Base-by-base conservation (phyloP, 2,113 vertebrate species). In the Lamprotornis superbus region DNA sequence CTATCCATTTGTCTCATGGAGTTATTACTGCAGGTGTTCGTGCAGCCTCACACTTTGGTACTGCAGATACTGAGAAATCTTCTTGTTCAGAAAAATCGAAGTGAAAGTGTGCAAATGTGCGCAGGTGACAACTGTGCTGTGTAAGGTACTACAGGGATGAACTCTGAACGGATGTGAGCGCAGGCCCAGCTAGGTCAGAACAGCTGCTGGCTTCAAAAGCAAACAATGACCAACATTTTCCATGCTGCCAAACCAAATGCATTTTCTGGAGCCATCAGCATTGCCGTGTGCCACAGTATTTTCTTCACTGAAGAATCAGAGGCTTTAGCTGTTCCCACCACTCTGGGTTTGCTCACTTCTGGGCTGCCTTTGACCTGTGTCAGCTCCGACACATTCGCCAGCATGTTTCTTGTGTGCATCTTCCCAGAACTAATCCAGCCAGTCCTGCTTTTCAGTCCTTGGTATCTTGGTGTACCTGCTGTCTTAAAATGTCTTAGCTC, bases 161-260 rank as follows among this genome's bases (percentile, higher is more conserved):
- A 31, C 49, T 73, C 21, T 2, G 44, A 68, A 35, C 42, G 53
- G 55, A 61, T 1, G 0, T 27, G 46, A 60, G 40, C 1, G 0
- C 15, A 5, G 35, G 24, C 46, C 53, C 21, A 14, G 40, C 50
- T 39, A n/a, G 77, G 53, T 57, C 63, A 47, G 44, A 50, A 47
- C 40, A 68, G 42, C 39, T 55, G 9, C 61, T 59, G 83, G 28
- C 53, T 89, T 91, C 52, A 82, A 40, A 87, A 73, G 64, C 60
- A 44, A 42, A 42, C 15, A 42, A 42, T 70, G n/a, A 50, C 61
- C 52, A 39, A 55, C 40, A 13, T 47, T 64, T 68, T 65, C 55
- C 3, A 0, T 24, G 27, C 46, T 91, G 61, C 76, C 77, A 71
- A 74, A 50, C n/a, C 61, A 59, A 78, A 63, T 30, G 6, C 5